phyloP scores from a whole-genome alignment of 2,797 vertebrate species.

The Synaphobranchus kaupii region DNA sequence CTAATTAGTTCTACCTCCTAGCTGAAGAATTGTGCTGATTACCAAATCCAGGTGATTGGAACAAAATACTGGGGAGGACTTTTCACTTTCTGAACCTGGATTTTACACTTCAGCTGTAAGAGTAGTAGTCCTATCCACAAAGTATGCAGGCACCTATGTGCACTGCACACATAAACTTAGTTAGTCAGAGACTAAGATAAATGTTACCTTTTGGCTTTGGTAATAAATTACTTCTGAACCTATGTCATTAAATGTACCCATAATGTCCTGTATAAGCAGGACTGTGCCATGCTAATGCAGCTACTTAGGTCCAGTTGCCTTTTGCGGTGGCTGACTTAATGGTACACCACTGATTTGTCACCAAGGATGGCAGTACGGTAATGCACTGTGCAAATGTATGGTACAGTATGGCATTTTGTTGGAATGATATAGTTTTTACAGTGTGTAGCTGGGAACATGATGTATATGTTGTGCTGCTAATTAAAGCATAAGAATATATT shows the following conservation, averaged over 20 bases:
- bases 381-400: not conserved
- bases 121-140: not conserved
- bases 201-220: conserved; percentile 1
- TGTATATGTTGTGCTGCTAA: not conserved
- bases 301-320: not conserved
- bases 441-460: not conserved
- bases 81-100: too few relatives aligned
- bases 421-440: not conserved
- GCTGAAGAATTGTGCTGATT: too few relatives aligned
- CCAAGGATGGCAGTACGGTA: not conserved
- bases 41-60: too few relatives aligned
- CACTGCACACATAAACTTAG: not conserved
- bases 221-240: not conserved
- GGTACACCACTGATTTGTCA: conserved; percentile 2
- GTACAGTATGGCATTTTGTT: not conserved
- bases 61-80: too few relatives aligned
- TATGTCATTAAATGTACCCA: conserved; percentile 3
- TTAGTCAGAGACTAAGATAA: not conserved
- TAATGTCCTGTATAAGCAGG: not conserved
- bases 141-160: not conserved
- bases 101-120: not conserved
- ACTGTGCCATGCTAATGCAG: not conserved
- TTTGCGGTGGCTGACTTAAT: not conserved
- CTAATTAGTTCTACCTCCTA: too few relatives aligned
- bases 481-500: not conserved